Percentiles rank a stretch among this genome's conserved stretches.
Evolutionary conservation across 2,113 vertebrate genomes (phyloP).

Genomic region (Hemichromis elongatus): DNA sequence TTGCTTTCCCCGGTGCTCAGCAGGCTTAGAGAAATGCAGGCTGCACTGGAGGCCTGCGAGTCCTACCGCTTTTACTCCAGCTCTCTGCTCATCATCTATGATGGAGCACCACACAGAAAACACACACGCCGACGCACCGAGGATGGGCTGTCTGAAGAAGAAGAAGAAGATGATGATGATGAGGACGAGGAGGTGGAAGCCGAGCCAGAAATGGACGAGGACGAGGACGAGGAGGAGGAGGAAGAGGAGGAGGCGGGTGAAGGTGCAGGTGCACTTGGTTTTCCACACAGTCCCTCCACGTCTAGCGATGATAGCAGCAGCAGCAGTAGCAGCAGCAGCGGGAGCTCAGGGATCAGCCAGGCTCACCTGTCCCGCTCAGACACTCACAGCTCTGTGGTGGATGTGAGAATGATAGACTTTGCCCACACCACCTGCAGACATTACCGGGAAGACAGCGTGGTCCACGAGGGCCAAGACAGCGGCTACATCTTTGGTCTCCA

Average conservation of each 20-base stretch:
- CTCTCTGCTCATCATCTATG: conserved; percentile 94
- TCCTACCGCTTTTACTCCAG: conserved; percentile 98
- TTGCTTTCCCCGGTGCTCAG: conserved; percentile 87
- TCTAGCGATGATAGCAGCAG: conserved; percentile 29
- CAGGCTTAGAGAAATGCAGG: conserved; percentile 87
- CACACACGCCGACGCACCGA: conserved; percentile 68
- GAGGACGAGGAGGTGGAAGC: conserved; percentile 63
- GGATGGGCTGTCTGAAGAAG: conserved; percentile 75
- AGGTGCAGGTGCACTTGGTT: conserved; percentile 47
- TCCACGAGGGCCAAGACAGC: conserved; percentile 93
- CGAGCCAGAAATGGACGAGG: conserved; percentile 66
- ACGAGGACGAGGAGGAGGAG: conserved; percentile 75
- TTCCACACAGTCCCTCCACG: conserved; percentile 26
- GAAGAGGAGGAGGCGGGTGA: conserved; percentile 65
- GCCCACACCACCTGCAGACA: conserved; percentile 97
- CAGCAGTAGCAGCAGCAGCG: not conserved
- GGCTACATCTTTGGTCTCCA: conserved; percentile 97
- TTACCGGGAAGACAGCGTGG: conserved; percentile 88
- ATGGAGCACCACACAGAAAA: conserved; percentile 81
- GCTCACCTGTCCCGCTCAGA: conserved; percentile 51
- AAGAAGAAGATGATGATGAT: conserved; percentile 70
- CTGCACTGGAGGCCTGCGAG: conserved; percentile 87
- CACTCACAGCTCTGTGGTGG: conserved; percentile 74
- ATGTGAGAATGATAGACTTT: conserved; percentile 97
- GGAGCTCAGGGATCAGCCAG: conserved; percentile 6